These are phyloP conservation scores for Sclerodermus sp. DNA, from an alignment of 2,888 invertebrate genomes.

Conservation along the genomic window DNA sequence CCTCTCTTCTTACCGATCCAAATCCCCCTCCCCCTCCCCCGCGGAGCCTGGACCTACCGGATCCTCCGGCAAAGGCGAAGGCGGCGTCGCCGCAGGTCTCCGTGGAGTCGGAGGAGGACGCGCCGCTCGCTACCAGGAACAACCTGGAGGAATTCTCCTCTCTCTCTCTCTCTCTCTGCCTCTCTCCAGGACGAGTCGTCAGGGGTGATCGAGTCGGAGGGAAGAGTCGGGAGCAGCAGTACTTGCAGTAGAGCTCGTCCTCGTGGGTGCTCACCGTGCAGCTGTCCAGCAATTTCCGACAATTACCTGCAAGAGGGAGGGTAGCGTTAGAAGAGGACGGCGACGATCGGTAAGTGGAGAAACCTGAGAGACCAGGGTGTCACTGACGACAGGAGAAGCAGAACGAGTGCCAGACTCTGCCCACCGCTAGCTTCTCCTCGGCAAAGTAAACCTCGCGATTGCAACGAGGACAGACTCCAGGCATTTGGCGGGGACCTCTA, in stretches of 20 bases:
- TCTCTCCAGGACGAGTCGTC: too few relatives aligned
- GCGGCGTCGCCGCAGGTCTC: too few relatives aligned
- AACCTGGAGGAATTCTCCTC: too few relatives aligned
- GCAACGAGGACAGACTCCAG: constrained; percentile 51
- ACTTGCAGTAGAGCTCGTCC: constrained; percentile 50
- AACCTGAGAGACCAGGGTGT: background rate
- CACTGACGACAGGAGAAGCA: constrained; percentile 56
- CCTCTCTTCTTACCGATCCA: too few relatives aligned
- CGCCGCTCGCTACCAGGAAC: too few relatives aligned
- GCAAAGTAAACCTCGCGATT: constrained; percentile 52
- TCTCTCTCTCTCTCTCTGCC: too few relatives aligned
- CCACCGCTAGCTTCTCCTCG: constrained; percentile 49
- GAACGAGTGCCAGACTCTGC: constrained; percentile 54
- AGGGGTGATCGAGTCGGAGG: constrained; percentile 7
- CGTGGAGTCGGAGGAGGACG: too few relatives aligned
- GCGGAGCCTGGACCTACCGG: constrained; percentile 28
- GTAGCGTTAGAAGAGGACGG: background rate
- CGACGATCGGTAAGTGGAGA: background rate
- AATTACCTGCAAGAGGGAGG: constrained; percentile 40
- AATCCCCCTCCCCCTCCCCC: constrained; percentile 31
- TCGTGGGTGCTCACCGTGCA: constrained; percentile 41
- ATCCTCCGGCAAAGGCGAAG: too few relatives aligned
- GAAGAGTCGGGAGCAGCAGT: constrained; percentile 38
- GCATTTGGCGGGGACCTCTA: constrained; percentile 33
- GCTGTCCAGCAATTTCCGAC: constrained; percentile 47